Base-by-base conservation (phyloP, 2,113 vertebrate genomes). In the Sitta europaea region DNA sequence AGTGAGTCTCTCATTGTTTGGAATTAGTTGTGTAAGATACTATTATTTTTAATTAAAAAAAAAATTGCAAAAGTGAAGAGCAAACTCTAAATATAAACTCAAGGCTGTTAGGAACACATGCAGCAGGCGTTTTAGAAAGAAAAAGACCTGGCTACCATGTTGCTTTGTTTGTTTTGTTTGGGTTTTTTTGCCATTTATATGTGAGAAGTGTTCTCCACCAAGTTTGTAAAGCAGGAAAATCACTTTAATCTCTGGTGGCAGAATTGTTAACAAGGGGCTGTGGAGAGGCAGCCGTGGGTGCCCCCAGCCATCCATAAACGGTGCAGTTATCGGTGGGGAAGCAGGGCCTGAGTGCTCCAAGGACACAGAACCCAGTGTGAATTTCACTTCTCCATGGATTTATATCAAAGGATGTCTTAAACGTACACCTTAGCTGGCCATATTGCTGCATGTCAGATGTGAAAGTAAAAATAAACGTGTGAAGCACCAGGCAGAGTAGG, bases 401-500 rank as follows among this genome's bases (percentile, higher is more conserved):
- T 71, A 61, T 92, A 77, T 97, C 97, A 94, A 96, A 95, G 81
- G 63, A 31, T 51, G 85, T 95, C 97, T 97, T 95, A 96, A 96
- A 94, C 0, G 31, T 70, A 62, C 93, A 98, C 97, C 97, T 97
- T 97, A 86, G 92, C 95, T 97, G 51, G 95, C 96, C 96, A 97
- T 98, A 97, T 97, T 98, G 97, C 96, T 96, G 76, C 86, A n/a
- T 25, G 62, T 98, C 94, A 96, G 97, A 98, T 97, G 97, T 98
- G 97, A 97, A 94, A 97, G 92, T 96, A 97, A 98, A 98, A 98
- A 98, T 98, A 97, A 97, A 97, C 1, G 92, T 98, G 97, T 97
- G 97, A 98, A 97, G 90, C 92, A 86, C 90, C 92, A 95, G 96
- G 45, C 87, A 94, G 92, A 92, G 85, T 72, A 65, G 73, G 86